Conservation (phyloP, 2,797 vertebrate species). For the Danio tinwini region DNA sequence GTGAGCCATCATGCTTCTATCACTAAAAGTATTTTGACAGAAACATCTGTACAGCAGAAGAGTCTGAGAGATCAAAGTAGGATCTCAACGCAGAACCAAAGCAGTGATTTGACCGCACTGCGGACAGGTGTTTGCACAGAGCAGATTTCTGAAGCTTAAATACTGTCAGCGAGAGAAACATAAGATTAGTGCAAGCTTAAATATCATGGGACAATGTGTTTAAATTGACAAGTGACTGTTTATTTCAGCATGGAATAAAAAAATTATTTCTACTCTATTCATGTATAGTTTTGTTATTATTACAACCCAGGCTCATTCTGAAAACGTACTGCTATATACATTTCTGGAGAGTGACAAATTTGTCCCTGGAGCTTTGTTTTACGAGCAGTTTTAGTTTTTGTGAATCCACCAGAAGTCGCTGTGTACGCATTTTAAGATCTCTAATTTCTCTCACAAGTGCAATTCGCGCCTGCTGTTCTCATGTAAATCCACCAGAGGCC, state of each 20-base stretch:
- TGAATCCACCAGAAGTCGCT: too few species aligned
- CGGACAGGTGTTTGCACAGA: slow-evolving; percentile 5
- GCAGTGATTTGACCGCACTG: not conserved
- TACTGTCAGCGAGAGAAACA: slow-evolving; percentile 1
- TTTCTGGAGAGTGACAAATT: too few species aligned
- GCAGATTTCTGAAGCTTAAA: slow-evolving; percentile 6
- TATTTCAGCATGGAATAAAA: not conserved
- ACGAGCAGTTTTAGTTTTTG: too few species aligned
- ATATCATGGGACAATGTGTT: not conserved
- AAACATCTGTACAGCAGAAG: slow-evolving; percentile 48
- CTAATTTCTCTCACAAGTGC: too few species aligned
- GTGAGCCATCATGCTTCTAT: slow-evolving; percentile 13
- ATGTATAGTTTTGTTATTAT: too few species aligned
- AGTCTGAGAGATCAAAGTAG: slow-evolving; percentile 44
- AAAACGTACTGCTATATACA: too few species aligned
- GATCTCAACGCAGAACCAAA: slow-evolving; percentile 23
- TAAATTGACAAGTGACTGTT: not conserved
- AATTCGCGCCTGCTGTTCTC: too few species aligned
- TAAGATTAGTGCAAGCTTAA: not conserved
- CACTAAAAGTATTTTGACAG: slow-evolving; percentile 27
- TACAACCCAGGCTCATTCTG: too few species aligned
- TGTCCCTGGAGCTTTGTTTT: too few species aligned
- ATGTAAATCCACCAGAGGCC: too few species aligned
- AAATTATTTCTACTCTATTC: too few species aligned
- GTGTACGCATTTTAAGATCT: too few species aligned